Percentiles rank a stretch among this genome's conserved stretches.
phyloP scores from a whole-genome alignment of 2,888 invertebrate genomes.

The Trisateles emortualis region DNA sequence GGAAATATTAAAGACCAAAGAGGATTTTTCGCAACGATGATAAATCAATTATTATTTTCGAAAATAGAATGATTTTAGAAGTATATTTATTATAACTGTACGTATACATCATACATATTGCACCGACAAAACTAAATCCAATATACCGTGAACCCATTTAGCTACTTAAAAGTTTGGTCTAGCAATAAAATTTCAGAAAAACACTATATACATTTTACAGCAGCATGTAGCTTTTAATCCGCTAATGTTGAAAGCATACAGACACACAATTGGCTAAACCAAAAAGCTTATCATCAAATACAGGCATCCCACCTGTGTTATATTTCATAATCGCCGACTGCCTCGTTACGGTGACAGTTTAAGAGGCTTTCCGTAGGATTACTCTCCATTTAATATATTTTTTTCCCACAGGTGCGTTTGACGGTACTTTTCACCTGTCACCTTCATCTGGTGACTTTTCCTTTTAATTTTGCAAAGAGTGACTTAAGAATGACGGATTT shows the following conservation, averaged over 20 bases:
- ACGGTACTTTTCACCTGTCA: constrained; percentile 57
- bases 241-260: constrained; percentile 13
- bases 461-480: constrained; percentile 56
- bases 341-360: constrained; percentile 65
- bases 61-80: too few species aligned
- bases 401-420: constrained; percentile 53
- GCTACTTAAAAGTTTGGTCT: background rate
- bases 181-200: background rate
- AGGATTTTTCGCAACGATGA: too few species aligned
- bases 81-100: too few species aligned
- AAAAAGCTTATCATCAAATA: constrained; percentile 41
- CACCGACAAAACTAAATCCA: too few species aligned
- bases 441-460: constrained; percentile 52
- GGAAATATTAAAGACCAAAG: too few species aligned
- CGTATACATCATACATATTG: too few species aligned
- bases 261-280: constrained; percentile 11
- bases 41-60: too few species aligned
- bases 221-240: constrained; percentile 2
- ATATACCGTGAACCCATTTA: too few species aligned
- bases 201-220: background rate
- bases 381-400: constrained; percentile 69
- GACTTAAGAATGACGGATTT: constrained; percentile 55
- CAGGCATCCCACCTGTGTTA: constrained; percentile 50
- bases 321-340: constrained; percentile 61
- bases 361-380: constrained; percentile 67